phyloP scores from a whole-genome alignment of 2,797 vertebrate genomes.

The Pseudochirops corinnae region DNA sequence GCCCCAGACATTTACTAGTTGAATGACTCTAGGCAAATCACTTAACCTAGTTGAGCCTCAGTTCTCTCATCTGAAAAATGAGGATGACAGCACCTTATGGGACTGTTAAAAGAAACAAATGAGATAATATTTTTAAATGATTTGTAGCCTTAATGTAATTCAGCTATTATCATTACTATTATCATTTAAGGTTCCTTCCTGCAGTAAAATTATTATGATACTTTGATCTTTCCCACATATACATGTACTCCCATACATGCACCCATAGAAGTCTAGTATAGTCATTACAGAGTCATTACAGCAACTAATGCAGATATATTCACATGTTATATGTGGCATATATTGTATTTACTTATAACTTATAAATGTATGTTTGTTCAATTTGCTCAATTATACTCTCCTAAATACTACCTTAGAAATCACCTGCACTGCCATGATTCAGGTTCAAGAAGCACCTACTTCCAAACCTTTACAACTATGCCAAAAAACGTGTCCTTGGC shows the following conservation, averaged over 20 bases:
- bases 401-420: constrained; percentile 36
- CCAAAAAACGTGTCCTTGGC: not conserved
- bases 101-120: not conserved
- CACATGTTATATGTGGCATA: not conserved
- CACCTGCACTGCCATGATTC: constrained; percentile 42
- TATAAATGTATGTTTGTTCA: too few species aligned
- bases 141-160: not conserved
- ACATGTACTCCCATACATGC: not conserved
- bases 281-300: not conserved
- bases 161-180: not conserved
- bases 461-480: constrained; percentile 25
- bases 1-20: not conserved
- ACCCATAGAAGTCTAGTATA: not conserved
- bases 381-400: not conserved
- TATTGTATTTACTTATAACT: too few species aligned
- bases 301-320: not conserved
- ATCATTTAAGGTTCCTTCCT: too few species aligned
- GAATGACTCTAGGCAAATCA: not conserved
- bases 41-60: not conserved
- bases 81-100: not conserved
- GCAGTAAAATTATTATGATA: not conserved
- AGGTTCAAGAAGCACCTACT: constrained; percentile 50
- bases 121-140: not conserved
- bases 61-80: not conserved
- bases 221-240: not conserved